Base-by-base conservation (phyloP, 2,888 invertebrate genomes). In the Nemurella pictetii region DNA sequence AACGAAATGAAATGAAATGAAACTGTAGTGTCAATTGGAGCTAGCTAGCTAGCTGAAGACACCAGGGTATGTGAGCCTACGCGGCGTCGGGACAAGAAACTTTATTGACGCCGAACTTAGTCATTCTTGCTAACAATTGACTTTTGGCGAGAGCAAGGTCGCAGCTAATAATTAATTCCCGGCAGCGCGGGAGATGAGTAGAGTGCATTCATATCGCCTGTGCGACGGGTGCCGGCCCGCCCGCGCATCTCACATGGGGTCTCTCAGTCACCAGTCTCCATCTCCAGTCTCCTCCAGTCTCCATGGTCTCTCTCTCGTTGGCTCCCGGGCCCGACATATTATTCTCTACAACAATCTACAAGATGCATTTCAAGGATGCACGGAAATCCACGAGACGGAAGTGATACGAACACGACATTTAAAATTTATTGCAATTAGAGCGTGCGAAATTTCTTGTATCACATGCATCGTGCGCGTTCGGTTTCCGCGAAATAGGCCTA, bases 311-410 rank as follows among this genome's bases (percentile, higher is more conserved):
- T n/a, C n/a, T n/a, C n/a, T n/a, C n/a, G n/a, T n/a, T n/a, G n/a
- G n/a, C n/a, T n/a, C n/a, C n/a, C n/a, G n/a, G n/a, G n/a, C n/a
- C n/a, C n/a, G n/a, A n/a, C n/a, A n/a, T n/a, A n/a, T n/a, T n/a
- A n/a, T 55, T 55, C 55, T 15, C 20, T 55, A 20, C 55, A 55
- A 12, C 20, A 20, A 20, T 55, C 55, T 55, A 12, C 20, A 15
- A 55, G 55, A 55, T 55, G 55, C 55, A 15, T 75, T 28, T 75
- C 75, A 75, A 75, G 75, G 75, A 75, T 75, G 12, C 28, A 75
- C 75, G 75, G 75, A 75, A 75, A 75, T n/a, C 75, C 4, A 36
- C 55, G 28, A 75, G 75, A 75, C 75, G 75, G 75, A 75, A 75
- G 75, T 75, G 27, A 75, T 27, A 75, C 9, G 55, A 55, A 55